Evolutionary conservation across 2,888 invertebrate genomes (phyloP).

Genomic region (Harpalus rubripes): DNA sequence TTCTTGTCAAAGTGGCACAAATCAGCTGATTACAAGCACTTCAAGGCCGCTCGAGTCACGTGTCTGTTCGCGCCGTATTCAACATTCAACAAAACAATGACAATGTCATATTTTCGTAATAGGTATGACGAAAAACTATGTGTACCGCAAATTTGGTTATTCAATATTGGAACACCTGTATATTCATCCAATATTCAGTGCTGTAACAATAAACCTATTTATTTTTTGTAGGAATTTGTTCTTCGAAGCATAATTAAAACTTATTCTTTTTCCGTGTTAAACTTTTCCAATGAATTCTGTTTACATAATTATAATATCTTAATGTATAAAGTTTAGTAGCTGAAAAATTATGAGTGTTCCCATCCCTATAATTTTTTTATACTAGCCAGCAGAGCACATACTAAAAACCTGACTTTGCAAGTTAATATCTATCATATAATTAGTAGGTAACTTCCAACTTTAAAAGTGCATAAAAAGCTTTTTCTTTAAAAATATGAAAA

Average conservation of each 20-base stretch:
- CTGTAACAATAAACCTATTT: neutral
- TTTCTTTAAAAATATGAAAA: slow-evolving; percentile 14
- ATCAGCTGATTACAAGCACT: too few species aligned
- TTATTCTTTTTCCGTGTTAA: neutral
- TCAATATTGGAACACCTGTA: too few species aligned
- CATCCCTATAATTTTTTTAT: neutral
- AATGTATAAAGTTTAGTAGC: neutral
- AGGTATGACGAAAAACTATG: too few species aligned
- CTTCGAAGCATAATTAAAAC: slow-evolving; percentile 9
- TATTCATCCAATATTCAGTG: too few species aligned
- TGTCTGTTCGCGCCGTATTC: too few species aligned
- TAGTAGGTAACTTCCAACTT: slow-evolving; percentile 3
- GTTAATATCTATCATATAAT: slow-evolving; percentile 9
- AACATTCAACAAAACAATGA: too few species aligned
- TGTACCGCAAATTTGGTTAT: too few species aligned
- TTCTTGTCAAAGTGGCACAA: too few species aligned
- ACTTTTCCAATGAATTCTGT: neutral
- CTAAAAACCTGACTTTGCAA: slow-evolving; percentile 14
- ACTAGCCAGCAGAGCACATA: neutral
- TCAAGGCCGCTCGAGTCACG: too few species aligned
- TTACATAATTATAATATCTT: neutral
- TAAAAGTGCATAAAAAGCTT: slow-evolving; percentile 29
- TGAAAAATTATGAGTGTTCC: neutral
- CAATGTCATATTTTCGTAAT: too few species aligned
- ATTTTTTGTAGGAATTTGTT: neutral